These are phyloP conservation scores for Lutjanus campechanus DNA, from an alignment of 2,797 vertebrate genomes.

Conservation along the genomic window DNA sequence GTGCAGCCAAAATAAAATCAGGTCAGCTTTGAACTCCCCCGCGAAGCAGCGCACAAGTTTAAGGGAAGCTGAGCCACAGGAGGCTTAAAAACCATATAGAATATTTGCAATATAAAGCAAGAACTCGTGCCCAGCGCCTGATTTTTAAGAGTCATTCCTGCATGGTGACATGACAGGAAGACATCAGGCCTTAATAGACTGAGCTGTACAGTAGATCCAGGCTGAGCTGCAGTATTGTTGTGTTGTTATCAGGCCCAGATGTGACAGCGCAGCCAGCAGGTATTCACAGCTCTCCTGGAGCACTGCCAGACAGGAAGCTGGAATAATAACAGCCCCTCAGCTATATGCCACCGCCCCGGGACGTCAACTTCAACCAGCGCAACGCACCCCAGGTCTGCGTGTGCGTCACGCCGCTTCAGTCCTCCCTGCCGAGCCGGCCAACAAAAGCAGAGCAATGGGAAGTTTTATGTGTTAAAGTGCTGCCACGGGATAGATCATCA, in stretches of 20 bases:
- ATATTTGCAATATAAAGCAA: slow-evolving; percentile 43
- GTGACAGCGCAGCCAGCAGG: slow-evolving; percentile 49
- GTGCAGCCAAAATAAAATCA: slow-evolving; percentile 63
- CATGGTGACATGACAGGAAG: slow-evolving; percentile 53
- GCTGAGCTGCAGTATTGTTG: slow-evolving; percentile 33
- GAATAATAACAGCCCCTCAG: slow-evolving; percentile 63
- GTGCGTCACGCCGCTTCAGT: slow-evolving; percentile 54
- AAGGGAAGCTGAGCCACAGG: slow-evolving; percentile 26
- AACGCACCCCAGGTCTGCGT: background rate
- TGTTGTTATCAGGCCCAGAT: slow-evolving; percentile 52
- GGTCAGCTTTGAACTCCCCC: slow-evolving; percentile 59
- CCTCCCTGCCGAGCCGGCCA: slow-evolving; percentile 47
- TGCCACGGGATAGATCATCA: slow-evolving; percentile 35
- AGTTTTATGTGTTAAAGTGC: slow-evolving; percentile 45
- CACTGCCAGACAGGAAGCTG: slow-evolving; percentile 66
- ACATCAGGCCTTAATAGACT: slow-evolving; percentile 56
- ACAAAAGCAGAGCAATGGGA: slow-evolving; percentile 65
- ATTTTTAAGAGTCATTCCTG: slow-evolving; percentile 24
- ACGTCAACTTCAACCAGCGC: slow-evolving; percentile 25
- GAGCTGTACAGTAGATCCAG: slow-evolving; percentile 44
- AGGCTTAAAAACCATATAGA: slow-evolving; percentile 47
- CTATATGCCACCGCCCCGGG: slow-evolving; percentile 32
- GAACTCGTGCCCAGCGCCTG: background rate
- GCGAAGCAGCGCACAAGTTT: slow-evolving; percentile 27
- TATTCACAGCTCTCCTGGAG: slow-evolving; percentile 51